Conservation (phyloP, 2,797 vertebrate genomes). For the Cryptoblepharus egeriae region DNA sequence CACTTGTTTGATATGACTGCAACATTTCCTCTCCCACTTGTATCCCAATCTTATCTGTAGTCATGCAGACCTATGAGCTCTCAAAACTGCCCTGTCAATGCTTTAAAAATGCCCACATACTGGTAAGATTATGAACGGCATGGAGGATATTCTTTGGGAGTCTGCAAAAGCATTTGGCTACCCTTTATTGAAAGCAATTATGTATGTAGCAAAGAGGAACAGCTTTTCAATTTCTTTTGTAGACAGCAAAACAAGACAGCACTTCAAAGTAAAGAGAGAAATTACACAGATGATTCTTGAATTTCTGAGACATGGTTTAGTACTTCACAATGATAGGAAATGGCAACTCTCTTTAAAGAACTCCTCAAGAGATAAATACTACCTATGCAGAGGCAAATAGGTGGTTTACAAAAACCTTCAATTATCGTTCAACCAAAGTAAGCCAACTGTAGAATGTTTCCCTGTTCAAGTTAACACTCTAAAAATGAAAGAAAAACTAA, state of each 20-base stretch:
- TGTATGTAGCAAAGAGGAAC: conserved; percentile 24
- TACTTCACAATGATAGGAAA: conserved; percentile 39
- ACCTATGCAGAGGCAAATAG: conserved; percentile 35
- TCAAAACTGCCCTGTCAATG: conserved; percentile 12
- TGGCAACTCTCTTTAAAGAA: conserved; percentile 34
- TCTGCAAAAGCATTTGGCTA: conserved; percentile 12
- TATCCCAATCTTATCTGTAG: not conserved
- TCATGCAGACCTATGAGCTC: not conserved
- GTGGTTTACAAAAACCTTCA: conserved; percentile 43
- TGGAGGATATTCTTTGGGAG: not conserved
- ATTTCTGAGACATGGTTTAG: conserved; percentile 34
- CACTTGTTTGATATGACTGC: not conserved
- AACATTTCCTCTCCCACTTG: not conserved
- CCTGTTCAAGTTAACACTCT: conserved; percentile 36
- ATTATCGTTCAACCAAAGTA: conserved; percentile 32
- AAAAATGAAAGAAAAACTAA: conserved; percentile 32
- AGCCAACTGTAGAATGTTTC: conserved; percentile 34
- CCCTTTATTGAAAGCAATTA: conserved; percentile 36
- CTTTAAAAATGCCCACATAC: conserved; percentile 19
- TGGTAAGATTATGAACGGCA: conserved; percentile 17
- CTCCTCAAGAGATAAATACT: conserved; percentile 41
- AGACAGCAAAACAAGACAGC: conserved; percentile 40
- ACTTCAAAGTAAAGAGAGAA: conserved; percentile 31
- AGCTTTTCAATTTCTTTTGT: conserved; percentile 27
- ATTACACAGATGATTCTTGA: conserved; percentile 37